Evolutionary conservation across 2,113 vertebrate genomes (phyloP), one percentile per base, ranked within the genome.

Genomic region (Eulemur macaco): DNA sequence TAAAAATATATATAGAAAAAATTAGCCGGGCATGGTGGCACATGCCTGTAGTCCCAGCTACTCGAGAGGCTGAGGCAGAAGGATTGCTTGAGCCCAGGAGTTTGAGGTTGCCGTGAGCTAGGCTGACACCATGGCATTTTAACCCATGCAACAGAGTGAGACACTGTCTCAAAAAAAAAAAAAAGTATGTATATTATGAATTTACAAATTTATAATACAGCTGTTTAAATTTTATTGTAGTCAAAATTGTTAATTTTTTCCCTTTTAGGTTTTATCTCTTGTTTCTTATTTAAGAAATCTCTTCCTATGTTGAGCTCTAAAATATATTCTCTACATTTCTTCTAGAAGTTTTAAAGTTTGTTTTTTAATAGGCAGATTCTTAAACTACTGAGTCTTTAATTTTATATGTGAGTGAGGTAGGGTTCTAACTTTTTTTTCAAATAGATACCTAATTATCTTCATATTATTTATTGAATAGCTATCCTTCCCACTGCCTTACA

Each of bases 311-410:
- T 88, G 18, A 91, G 13, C 7, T 63, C 20, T 92, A 76, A 82
- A 73, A 56, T 74, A 37, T 29, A 31, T 74, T 81, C 63, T 86
- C 23, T 58, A 18, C 27, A 60, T 91, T 74, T 73, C 47, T 80
- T 91, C 12, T 76, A 84, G 69, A 45, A 92, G 74, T 47, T 94
- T 56, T 39, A 91, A 91, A 68, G 17, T 50, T 93, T 68, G 74
- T 37, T 11, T n/a, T 58, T 31, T 81, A 66, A 45, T 2, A 25
- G 86, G 89, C 73, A 88, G 45, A 11, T 37, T 84, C 56, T 84
- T 78, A 87, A 84, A 31, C n/a, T 50, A 39, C 74, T 52, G 68
- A 77, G 27, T 58, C 21, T 89, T 69, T 78, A 73, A 71, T 85
- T 64, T 89, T 92, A 27, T 66, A 34, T 89, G 11, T 85, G 45